Percentiles rank a stretch among this genome's conserved stretches.
Evolutionary conservation across 2,797 vertebrate species (phyloP).

Genomic region (Rhabdomys pumilio): DNA sequence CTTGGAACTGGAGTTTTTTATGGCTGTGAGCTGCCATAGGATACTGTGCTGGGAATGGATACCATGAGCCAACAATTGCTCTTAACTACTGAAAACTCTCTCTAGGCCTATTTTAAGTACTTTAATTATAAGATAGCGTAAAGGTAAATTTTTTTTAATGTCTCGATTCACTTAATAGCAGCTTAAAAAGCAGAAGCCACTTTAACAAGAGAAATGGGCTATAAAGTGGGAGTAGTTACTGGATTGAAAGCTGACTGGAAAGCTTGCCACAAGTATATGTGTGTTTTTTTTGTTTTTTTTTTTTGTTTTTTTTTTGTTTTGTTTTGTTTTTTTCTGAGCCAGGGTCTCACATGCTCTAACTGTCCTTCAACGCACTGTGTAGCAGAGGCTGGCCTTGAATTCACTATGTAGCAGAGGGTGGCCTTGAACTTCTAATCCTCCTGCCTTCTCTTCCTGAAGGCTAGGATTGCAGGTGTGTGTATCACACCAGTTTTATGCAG

Average conservation of each 20-base stretch:
- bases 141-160: neutral
- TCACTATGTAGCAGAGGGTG: neutral
- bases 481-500: neutral
- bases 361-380: neutral
- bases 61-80: neutral
- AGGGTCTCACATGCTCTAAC: neutral
- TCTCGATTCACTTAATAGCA: neutral
- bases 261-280: neutral
- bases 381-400: neutral
- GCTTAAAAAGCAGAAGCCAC: neutral
- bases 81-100: too few relatives aligned
- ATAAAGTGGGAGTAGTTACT: neutral
- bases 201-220: neutral
- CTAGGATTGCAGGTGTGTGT: neutral
- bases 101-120: neutral
- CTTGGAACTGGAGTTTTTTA: neutral
- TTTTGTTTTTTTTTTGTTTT: too few relatives aligned
- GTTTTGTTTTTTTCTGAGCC: neutral
- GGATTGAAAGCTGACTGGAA: neutral
- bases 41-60: neutral
- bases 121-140: neutral
- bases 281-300: too few relatives aligned
- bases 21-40: neutral
- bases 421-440: neutral
- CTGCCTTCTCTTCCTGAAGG: neutral